A percentile compares a stretch with the other conserved stretches of the same genome.
phyloP scores from a whole-genome alignment of 2,113 vertebrate genomes.

The Cryptoleucopteryx plumbea region DNA sequence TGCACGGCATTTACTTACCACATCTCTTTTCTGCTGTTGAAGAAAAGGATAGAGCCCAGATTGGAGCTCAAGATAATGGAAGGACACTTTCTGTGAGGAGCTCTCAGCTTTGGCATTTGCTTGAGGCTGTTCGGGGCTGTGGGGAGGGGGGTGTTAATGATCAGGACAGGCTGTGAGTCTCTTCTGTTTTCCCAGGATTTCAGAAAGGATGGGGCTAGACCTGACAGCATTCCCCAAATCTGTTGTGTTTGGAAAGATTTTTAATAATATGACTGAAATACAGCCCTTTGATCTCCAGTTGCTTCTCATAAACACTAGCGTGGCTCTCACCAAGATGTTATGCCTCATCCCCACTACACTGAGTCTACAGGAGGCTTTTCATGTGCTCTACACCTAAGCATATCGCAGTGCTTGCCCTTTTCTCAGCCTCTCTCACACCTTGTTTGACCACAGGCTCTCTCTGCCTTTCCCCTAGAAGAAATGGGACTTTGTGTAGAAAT shows the following conservation, averaged over 20 bases:
- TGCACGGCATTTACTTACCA: background rate
- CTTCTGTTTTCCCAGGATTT: background rate
- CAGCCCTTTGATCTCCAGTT: background rate
- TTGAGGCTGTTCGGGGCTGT: background rate
- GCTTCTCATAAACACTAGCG: background rate
- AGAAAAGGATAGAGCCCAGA: background rate
- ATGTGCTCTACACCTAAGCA: background rate
- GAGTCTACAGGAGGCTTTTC: background rate
- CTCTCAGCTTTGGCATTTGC: background rate
- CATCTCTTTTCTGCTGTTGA: background rate
- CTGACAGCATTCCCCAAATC: background rate
- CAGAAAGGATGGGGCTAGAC: background rate
- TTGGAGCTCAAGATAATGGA: background rate
- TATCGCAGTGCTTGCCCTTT: background rate
- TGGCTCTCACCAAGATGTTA: background rate
- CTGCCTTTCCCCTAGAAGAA: background rate
- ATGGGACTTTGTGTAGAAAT: background rate
- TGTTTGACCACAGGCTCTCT: background rate
- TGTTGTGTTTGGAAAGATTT: background rate
- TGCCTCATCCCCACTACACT: no score
- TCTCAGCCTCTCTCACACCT: background rate
- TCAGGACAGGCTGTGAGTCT: background rate
- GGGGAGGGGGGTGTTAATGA: background rate
- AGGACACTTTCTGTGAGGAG: background rate
- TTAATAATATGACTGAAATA: background rate